These are phyloP conservation scores for Sicus ferrugineus DNA, from an alignment of 2,888 invertebrate genomes.

Conservation along the genomic window DNA sequence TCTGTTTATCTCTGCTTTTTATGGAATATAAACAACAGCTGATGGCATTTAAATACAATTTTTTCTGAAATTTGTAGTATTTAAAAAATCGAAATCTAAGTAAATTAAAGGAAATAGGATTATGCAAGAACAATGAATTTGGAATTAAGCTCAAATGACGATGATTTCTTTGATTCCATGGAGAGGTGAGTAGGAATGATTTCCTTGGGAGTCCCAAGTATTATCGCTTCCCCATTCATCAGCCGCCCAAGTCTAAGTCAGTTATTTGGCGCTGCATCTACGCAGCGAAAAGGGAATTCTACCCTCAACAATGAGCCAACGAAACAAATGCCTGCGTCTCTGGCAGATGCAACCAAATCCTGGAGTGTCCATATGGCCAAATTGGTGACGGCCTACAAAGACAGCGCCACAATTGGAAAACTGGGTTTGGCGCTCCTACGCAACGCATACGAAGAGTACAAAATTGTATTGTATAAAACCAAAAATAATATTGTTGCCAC, in stretches of 20 bases:
- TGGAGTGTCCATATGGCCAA: constrained; percentile 50
- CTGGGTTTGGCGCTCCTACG: constrained; percentile 65
- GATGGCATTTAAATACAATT: neutral
- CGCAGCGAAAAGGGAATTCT: constrained; percentile 35
- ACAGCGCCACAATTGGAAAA: constrained; percentile 59
- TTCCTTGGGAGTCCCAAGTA: no score
- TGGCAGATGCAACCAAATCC: constrained; percentile 9
- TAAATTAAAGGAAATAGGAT: neutral
- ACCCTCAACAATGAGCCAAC: constrained; percentile 49
- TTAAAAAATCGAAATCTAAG: neutral
- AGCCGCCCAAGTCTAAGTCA: constrained; percentile 47
- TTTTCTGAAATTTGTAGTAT: neutral
- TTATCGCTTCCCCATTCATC: neutral
- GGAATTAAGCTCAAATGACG: constrained; percentile 40
- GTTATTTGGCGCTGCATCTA: constrained; percentile 43
- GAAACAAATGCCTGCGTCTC: constrained; percentile 28
- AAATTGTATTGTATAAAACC: constrained; percentile 51
- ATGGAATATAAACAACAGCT: neutral
- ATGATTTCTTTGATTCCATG: constrained; percentile 46
- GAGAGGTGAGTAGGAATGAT: no score
- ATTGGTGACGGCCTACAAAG: constrained; percentile 53
- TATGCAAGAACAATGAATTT: constrained; percentile 38
- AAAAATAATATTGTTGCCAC: constrained; percentile 50
- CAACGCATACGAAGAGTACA: constrained; percentile 42
- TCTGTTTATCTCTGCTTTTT: no score